These are phyloP conservation scores for Nephrotoma guestfalica DNA, from an alignment of 2,888 invertebrate species.

Conservation along the genomic window DNA sequence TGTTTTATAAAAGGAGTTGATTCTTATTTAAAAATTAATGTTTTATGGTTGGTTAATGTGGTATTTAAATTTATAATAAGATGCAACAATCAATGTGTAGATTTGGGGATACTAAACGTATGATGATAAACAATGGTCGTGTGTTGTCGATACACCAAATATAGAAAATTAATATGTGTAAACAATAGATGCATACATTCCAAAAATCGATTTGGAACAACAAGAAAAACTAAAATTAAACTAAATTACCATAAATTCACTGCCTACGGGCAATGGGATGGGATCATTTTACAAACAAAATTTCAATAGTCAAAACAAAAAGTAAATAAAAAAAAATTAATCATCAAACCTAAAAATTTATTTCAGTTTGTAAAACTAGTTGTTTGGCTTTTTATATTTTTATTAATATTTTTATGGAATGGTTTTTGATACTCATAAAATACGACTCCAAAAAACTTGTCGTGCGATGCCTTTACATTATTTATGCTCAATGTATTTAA, in stretches of 20 bases:
- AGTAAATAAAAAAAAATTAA: background rate
- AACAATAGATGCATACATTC: background rate
- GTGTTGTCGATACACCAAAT: background rate
- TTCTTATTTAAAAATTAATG: background rate
- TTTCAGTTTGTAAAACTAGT: background rate
- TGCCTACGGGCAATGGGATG: background rate
- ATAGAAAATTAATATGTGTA: background rate
- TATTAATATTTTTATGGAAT: background rate
- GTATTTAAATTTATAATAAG: background rate
- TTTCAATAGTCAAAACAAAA: background rate
- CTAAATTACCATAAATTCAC: background rate
- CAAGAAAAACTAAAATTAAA: background rate
- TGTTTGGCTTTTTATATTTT: background rate
- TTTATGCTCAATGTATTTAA: no score
- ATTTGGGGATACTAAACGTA: background rate
- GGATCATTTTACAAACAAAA: background rate
- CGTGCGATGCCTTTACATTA: no score
- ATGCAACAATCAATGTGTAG: background rate
- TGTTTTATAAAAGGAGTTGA: background rate
- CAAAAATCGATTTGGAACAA: background rate
- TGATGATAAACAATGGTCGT: background rate
- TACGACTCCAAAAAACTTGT: background rate
- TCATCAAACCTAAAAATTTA: background rate
- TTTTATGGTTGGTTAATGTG: background rate
- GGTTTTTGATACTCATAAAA: background rate